Conservation (phyloP, 2,797 vertebrate species). For the Macroramphosus scolopax region DNA sequence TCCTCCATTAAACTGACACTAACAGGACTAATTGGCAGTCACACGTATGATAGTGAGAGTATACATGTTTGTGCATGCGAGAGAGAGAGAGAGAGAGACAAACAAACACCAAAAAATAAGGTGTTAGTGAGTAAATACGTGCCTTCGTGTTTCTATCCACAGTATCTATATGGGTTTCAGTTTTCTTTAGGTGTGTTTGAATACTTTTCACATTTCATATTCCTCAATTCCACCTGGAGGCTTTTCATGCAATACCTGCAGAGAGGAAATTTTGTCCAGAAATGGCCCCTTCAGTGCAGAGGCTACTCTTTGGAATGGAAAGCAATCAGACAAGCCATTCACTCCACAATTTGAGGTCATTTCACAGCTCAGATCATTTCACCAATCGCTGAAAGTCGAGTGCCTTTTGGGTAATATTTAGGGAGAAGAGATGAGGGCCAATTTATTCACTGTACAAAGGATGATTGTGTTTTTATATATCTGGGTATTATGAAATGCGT, state of each 20-base stretch:
- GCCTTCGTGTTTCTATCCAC: no score
- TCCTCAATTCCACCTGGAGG: slow-evolving; percentile 3
- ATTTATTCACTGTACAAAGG: slow-evolving; percentile 24
- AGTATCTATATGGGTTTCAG: no score
- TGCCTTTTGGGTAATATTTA: slow-evolving; percentile 27
- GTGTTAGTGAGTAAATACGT: no score
- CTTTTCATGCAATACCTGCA: background rate
- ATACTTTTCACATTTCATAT: slow-evolving; percentile 1
- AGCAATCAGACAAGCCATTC: slow-evolving; percentile 50
- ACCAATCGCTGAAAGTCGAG: slow-evolving; percentile 27
- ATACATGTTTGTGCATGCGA: background rate
- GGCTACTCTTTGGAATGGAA: slow-evolving; percentile 20
- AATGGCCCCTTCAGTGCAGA: slow-evolving; percentile 7
- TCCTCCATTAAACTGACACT: slow-evolving; percentile 31
- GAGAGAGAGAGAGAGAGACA: background rate
- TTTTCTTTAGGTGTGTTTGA: slow-evolving; percentile 3
- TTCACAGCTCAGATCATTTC: slow-evolving; percentile 47
- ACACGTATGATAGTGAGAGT: slow-evolving; percentile 1
- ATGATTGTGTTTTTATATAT: background rate
- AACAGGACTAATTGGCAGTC: slow-evolving; percentile 37
- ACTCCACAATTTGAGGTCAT: slow-evolving; percentile 44
- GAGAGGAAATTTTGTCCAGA: slow-evolving; percentile 12
- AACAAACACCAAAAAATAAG: no score
- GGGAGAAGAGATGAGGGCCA: slow-evolving; percentile 1
- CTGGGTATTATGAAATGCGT: no score